phyloP scores from a whole-genome alignment of 2,888 invertebrate species.

The Pachydiplax longipennis region DNA sequence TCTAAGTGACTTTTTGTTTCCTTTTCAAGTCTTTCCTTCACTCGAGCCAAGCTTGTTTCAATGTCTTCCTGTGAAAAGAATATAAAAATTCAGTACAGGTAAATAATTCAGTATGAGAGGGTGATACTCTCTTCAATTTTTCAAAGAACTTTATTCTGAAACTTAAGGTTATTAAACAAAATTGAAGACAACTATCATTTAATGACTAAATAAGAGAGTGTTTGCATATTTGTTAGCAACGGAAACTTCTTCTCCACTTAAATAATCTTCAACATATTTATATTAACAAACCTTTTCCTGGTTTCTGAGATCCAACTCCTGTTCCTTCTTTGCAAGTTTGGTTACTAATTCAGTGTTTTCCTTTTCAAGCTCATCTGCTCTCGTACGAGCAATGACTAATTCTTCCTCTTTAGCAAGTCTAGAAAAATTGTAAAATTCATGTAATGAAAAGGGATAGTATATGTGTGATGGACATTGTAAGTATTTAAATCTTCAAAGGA shows the following conservation, averaged over 20 bases:
- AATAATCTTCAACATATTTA: background rate
- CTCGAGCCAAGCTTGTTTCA: constrained; percentile 79
- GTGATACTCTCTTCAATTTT: background rate
- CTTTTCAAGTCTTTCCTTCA: constrained; percentile 87
- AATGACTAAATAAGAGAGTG: background rate
- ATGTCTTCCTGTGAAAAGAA: constrained; percentile 73
- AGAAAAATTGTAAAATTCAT: constrained; percentile 3
- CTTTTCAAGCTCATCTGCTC: constrained; percentile 86
- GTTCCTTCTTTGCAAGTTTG: constrained; percentile 87
- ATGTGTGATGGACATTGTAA: too few species aligned
- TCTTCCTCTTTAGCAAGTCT: constrained; percentile 91
- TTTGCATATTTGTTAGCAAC: too few species aligned
- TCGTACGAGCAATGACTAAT: constrained; percentile 82
- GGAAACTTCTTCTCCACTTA: too few species aligned
- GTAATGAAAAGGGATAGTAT: too few species aligned
- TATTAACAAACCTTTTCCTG: constrained; percentile 74
- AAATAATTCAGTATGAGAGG: constrained; percentile 3
- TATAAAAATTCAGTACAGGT: background rate
- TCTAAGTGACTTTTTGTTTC: constrained; percentile 89
- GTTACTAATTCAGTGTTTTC: constrained; percentile 89
- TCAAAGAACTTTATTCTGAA: background rate
- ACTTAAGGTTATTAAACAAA: background rate
- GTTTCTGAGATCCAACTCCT: constrained; percentile 85
- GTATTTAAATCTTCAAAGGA: background rate
- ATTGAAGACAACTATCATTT: background rate